Percentiles rank a stretch among this genome's conserved stretches.
Conservation (phyloP, 2,797 vertebrate species). For the Ptychobarbus kaznakovi region DNA sequence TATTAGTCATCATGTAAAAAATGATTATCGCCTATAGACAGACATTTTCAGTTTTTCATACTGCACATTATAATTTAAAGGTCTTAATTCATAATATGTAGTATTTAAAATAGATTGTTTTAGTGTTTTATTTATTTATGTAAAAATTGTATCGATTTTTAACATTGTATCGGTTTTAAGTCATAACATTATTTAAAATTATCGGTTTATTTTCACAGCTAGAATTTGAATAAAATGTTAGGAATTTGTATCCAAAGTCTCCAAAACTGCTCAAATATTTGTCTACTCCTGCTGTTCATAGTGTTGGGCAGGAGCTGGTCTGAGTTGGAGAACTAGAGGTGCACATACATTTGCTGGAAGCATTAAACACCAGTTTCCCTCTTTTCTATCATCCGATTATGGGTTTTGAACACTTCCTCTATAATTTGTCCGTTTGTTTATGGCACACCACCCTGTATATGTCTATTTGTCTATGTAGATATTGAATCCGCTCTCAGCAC, state of each 20-base stretch:
- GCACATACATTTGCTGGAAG: not conserved
- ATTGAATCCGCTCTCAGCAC: not conserved
- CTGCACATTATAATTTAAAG: not conserved
- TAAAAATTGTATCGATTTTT: not conserved
- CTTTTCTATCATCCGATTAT: not conserved
- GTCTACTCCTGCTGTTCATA: not conserved
- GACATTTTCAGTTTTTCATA: not conserved
- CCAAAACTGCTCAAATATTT: not conserved
- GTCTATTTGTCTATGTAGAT: not conserved
- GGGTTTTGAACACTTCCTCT: not conserved
- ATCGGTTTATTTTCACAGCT: not conserved
- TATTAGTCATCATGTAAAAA: not conserved
- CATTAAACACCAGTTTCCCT: not conserved
- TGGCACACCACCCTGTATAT: not conserved
- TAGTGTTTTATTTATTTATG: not conserved
- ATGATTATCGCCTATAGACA: not conserved
- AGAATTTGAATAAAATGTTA: not conserved
- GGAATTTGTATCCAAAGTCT: not conserved
- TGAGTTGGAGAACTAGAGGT: not conserved
- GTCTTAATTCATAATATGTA: not conserved
- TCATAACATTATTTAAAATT: not conserved
- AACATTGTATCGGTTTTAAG: not conserved
- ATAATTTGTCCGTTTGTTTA: conserved; percentile 7
- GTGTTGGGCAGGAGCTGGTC: not conserved
- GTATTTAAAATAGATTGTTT: not conserved